Base-by-base conservation (phyloP, 1,140 invertebrate genomes). In the Anagrus nilaparvatae region DNA sequence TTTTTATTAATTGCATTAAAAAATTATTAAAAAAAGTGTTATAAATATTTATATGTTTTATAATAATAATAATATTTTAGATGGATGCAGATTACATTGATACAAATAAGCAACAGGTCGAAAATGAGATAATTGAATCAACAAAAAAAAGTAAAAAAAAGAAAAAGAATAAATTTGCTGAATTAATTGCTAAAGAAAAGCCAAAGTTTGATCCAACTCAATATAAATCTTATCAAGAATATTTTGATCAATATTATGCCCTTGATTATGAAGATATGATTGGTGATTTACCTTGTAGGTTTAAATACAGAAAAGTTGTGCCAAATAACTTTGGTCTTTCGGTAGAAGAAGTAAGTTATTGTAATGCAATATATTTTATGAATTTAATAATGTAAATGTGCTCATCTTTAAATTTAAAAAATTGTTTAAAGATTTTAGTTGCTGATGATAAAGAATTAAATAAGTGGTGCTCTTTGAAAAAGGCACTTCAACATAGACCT, bases 181-280 rank as follows among this genome's bases (percentile, higher is more conserved):
- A 85, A 55, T 71, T 81, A 19, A 55, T 91, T 3, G 63, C 74
- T 3, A 72, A 76, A 19, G 70, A 75, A 48, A 93, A 89, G 59
- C 89, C 90, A 0, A 73, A 77, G 34, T 94, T 87, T 66, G 77
- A 95, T 72, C 86, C 89, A 1, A 67, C 72, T 42, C 54, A 61
- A 27, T 69, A 75, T 42, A 70, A 86, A 30, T 79, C 80, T 1
- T 92, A 90, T 68, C 74, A 84, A 33, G 73, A 95, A 51, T 95
- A 95, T 62, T 78, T 93, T 54, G 86, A 96, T 60, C 89, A 96
- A 61, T 95, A 95, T 67, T 97, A 96, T 58, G 80, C 84, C 49
- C 69, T 97, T 46, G 88, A 95, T 63, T 97, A 84, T 69, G 94
- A 98, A 62, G 95, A 97, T 67, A 77, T 97, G 25, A 83, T 97